Evolutionary conservation across 1,140 invertebrate genomes (phyloP).

Genomic region (Saxidomus purpurata): DNA sequence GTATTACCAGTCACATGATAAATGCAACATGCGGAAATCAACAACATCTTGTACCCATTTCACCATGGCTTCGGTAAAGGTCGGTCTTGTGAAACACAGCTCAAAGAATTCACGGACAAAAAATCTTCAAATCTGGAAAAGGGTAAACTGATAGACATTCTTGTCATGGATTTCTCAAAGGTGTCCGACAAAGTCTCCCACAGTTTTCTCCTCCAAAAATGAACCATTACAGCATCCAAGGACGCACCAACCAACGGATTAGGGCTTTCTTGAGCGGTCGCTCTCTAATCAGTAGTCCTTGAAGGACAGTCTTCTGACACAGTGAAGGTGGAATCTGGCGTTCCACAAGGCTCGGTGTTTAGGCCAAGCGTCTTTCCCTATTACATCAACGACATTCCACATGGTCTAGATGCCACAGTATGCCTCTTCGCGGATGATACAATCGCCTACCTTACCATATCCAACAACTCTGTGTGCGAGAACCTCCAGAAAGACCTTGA

Average conservation of each 20-base stretch:
- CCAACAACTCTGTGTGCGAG: not conserved
- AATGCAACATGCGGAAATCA: conserved; percentile 13
- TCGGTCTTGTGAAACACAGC: conserved; percentile 55
- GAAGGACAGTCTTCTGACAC: conserved; percentile 57
- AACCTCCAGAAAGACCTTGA: not conserved
- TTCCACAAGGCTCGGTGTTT: conserved; percentile 68
- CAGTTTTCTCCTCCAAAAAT: conserved; percentile 63
- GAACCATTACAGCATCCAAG: conserved; percentile 59
- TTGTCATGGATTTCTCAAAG: conserved; percentile 69
- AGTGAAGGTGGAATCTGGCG: conserved; percentile 59
- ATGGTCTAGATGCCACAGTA: not conserved
- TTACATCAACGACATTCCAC: conserved; percentile 64
- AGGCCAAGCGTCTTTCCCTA: conserved; percentile 64
- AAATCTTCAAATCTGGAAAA: conserved; percentile 29
- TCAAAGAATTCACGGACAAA: conserved; percentile 53
- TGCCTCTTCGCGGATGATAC: conserved; percentile 54
- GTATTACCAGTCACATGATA: conserved; percentile 8
- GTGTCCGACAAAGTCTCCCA: conserved; percentile 73
- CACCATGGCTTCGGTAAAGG: conserved; percentile 51
- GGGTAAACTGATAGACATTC: conserved; percentile 19
- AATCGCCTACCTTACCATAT: not conserved
- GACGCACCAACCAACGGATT: conserved; percentile 56
- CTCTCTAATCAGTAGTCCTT: conserved; percentile 59
- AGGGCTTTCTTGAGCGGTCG: not conserved
- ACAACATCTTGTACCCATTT: conserved; percentile 19